Percentiles rank a stretch among this genome's conserved stretches.
Evolutionary conservation across 2,113 vertebrate genomes (phyloP).

Genomic region (Narcine bancroftii): DNA sequence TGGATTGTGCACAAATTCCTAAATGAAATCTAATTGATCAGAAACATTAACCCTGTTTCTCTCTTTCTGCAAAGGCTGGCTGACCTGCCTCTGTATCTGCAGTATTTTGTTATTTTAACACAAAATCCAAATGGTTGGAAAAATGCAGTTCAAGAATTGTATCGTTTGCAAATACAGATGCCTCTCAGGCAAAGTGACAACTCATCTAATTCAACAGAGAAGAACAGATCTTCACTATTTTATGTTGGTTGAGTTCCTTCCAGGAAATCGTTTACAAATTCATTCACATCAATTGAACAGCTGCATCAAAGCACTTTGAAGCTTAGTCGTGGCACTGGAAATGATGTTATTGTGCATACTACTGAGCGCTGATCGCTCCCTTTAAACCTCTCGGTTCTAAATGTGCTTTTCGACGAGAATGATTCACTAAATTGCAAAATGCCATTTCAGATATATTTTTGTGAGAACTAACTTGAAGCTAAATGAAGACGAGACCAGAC

Average conservation of each 20-base stretch:
- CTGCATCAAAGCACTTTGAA: background rate
- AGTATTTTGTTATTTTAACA: too few species aligned
- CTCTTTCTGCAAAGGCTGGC: too few species aligned
- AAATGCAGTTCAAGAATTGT: background rate
- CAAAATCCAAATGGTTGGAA: background rate
- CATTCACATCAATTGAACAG: background rate
- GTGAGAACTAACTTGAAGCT: background rate
- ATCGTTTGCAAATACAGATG: background rate
- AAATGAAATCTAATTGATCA: too few species aligned
- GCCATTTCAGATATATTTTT: background rate
- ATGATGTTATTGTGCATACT: background rate
- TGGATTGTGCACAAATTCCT: background rate
- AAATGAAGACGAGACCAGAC: background rate
- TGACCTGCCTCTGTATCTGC: too few species aligned
- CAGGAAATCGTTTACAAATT: background rate
- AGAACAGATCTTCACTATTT: background rate
- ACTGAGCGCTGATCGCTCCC: background rate
- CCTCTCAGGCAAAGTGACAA: background rate
- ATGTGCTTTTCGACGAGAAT: background rate
- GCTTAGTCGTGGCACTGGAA: background rate
- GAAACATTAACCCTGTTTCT: too few species aligned
- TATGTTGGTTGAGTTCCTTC: background rate
- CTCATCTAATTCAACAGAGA: background rate
- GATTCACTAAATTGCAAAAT: background rate
- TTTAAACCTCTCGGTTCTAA: background rate